Evolutionary conservation across 2,797 vertebrate genomes (phyloP).

Genomic region (Tadarida brasiliensis): DNA sequence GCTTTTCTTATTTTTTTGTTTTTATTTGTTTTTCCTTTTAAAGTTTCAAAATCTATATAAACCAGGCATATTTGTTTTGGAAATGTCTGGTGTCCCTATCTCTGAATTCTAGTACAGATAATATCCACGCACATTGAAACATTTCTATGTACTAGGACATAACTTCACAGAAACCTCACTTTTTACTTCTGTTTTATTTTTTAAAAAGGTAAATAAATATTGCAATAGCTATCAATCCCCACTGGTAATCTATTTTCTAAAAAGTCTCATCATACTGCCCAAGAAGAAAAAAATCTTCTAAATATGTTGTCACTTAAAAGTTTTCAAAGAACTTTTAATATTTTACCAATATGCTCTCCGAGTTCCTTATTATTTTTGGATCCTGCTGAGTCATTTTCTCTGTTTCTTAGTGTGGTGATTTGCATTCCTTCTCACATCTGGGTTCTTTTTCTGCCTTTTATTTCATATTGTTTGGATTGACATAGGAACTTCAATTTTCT

Average conservation of each 20-base stretch:
- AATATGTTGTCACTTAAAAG: slow-evolving; percentile 69
- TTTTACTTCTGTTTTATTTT: slow-evolving; percentile 27
- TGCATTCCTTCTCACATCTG: slow-evolving; percentile 81
- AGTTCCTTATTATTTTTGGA: slow-evolving; percentile 82
- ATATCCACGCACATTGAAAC: background rate
- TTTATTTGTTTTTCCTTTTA: background rate
- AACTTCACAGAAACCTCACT: background rate
- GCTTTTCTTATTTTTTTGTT: background rate
- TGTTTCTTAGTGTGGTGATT: slow-evolving; percentile 75
- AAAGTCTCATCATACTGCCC: slow-evolving; percentile 57
- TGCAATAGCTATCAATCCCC: slow-evolving; percentile 23
- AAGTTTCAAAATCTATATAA: background rate
- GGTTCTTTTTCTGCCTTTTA: slow-evolving; percentile 73
- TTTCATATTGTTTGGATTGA: slow-evolving; percentile 80
- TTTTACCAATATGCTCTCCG: slow-evolving; percentile 79
- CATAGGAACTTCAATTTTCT: slow-evolving; percentile 74
- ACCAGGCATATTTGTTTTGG: background rate
- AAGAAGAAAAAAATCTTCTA: slow-evolving; percentile 53
- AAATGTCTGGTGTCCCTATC: background rate
- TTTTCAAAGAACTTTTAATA: slow-evolving; percentile 82
- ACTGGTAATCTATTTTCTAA: slow-evolving; percentile 62
- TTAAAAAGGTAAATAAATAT: slow-evolving; percentile 56
- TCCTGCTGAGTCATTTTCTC: slow-evolving; percentile 82
- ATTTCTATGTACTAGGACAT: background rate
- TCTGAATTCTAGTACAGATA: background rate